Percentiles rank a stretch among this genome's conserved stretches.
These are phyloP conservation scores for Rhinophrynus dorsalis DNA, from an alignment of 2,797 vertebrate genomes.

Conservation along the genomic window DNA sequence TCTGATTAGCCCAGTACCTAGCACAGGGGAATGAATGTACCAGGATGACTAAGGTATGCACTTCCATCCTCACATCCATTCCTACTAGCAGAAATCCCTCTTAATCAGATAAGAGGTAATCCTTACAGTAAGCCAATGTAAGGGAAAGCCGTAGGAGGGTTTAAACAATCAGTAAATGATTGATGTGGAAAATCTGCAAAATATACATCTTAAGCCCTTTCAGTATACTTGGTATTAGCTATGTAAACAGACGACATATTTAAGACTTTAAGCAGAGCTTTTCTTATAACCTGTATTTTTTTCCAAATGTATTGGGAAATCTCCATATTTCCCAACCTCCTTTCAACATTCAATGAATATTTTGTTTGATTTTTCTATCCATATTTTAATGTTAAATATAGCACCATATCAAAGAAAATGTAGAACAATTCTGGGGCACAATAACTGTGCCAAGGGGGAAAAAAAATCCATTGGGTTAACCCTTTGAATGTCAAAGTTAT, in stretches of 20 bases:
- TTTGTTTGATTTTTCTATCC: too few species aligned
- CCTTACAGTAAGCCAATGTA: slow-evolving; percentile 8
- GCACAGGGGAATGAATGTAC: background rate
- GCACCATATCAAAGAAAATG: too few species aligned
- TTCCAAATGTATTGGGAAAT: background rate
- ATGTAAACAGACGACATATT: slow-evolving; percentile 3
- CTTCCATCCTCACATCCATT: background rate
- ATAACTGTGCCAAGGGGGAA: too few species aligned
- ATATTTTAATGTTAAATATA: too few species aligned
- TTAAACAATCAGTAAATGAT: background rate
- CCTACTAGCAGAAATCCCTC: slow-evolving; percentile 1
- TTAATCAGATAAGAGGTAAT: slow-evolving; percentile 18
- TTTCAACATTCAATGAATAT: too few species aligned
- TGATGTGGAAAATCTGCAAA: slow-evolving; percentile 2
- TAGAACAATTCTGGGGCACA: too few species aligned
- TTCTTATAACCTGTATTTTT: background rate
- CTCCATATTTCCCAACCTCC: background rate
- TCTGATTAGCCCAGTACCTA: background rate
- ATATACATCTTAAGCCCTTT: background rate
- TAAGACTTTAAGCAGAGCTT: background rate
- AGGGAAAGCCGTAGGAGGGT: slow-evolving; percentile 22
- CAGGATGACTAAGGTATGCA: background rate
- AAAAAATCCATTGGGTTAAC: too few species aligned
- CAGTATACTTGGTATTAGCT: background rate
- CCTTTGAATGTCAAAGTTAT: too few species aligned